Evolutionary conservation across 2,113 vertebrate genomes (phyloP), one percentile per base, ranked within the genome.

Genomic region (Paralichthys olivaceus): DNA sequence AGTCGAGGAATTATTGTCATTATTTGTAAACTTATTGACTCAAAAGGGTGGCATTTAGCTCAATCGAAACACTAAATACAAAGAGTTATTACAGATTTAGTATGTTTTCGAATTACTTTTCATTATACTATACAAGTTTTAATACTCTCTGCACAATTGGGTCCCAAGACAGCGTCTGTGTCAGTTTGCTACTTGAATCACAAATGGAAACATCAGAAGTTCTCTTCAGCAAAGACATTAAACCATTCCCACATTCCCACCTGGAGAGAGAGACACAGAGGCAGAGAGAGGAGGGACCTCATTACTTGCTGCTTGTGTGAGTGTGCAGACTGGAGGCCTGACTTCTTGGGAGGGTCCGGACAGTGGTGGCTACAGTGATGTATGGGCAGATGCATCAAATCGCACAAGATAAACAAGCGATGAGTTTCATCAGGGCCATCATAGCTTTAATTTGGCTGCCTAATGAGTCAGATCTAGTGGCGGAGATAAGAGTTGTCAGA

Each of bases 321-420:
- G 82, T 40, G 84, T 54, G 81, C 81, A 76, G 77, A 51, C 81
- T 78, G 80, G 74, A 84, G 89, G 84, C 83, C 89, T 89, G 92
- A 92, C 84, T 91, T 86, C 79, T 78, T 85, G 89, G 92, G 93
- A 91, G 92, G 81, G 90, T 90, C 90, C 69, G 89, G 78, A 79
- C 83, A 88, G 89, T 74, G 83, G 87, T 75, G 77, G 79, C 91
- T 92, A 91, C 88, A 84, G 80, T 88, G 95, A 96, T 96, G 93
- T 96, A 96, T 96, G 95, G 95, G 94, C 96, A 96, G 96, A 96
- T 96, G 96, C 93, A 95, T 95, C 94, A 96, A 96, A 96, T 96
- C 95, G 95, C 96, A 96, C 96, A 97, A 96, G 96, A 97, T 97
- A 97, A 97, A 97, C 96, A 97, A 96, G 95, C 95, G 94, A 95